Evolutionary conservation across 2,113 vertebrate species (phyloP), one percentile per base, ranked within the genome.

Genomic region (Solea senegalensis): DNA sequence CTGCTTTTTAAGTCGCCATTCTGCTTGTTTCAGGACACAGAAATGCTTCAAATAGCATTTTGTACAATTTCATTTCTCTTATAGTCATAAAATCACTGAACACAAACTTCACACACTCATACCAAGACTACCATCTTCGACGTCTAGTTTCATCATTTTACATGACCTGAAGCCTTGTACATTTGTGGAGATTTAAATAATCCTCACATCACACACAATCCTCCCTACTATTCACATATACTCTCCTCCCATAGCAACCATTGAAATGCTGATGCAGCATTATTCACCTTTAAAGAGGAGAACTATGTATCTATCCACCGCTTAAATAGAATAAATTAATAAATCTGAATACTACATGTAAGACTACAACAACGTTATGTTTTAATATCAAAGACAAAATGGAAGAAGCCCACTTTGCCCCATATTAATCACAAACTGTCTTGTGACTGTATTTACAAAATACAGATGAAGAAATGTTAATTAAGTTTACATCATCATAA

Each of bases 281-380:
- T 54, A 69, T 78, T 57, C 58, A 7, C 62, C 28, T 48, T 63
- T 54, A 72, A 81, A 74, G 52, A 27, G 59, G 41, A 46, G 15
- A 46, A 65, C 28, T 53, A 14, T 69, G 41, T 52, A 43, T 74
- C 40, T 59, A 54, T 67, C 66, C 77, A 81, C 40, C 58, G 72
- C 49, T 52, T 52, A 65, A 80, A 80, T 39, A 49, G 74, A 75
- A 87, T 78, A 71, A 72, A 83, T 85, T 14, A 81, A 74, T 85
- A 77, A 84, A 86, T 86, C 51, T 76, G 72, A 71, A 82, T 74
- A 63, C 12, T 11, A 79, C 71, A 71, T 72, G 73, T 74, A 45
- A 77, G 40, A 45, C 28, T 58, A 45, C 44, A 57, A 16, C 7
- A 1, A 34, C 5, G 34, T 6, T 34, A 34, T n/a, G 51, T 79